phyloP scores from a whole-genome alignment of 2,113 vertebrate species.

The Symphodus melops region DNA sequence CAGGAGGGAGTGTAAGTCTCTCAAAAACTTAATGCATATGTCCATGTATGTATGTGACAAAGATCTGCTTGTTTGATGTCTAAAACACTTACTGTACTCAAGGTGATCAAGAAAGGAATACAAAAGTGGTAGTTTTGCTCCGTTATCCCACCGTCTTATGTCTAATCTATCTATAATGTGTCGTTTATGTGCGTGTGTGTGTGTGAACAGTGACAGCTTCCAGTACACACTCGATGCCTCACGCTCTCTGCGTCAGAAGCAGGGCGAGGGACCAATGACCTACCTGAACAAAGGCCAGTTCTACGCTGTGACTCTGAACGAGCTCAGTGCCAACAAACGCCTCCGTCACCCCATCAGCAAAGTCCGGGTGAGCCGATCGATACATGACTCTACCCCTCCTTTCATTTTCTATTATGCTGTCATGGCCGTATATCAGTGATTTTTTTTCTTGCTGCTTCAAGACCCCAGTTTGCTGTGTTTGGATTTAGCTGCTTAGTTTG shows the following conservation, averaged over 20 bases:
- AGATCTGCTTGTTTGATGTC: not conserved
- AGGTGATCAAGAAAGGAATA: not conserved
- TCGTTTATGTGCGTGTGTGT: conserved; percentile 2
- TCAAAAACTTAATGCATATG: not conserved
- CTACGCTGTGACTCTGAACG: conserved; percentile 94
- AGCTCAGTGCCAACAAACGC: conserved; percentile 94
- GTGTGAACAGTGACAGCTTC: conserved; percentile 88
- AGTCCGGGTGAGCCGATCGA: conserved; percentile 89
- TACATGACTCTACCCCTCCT: not conserved
- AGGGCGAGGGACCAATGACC: conserved; percentile 96
- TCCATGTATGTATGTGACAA: not conserved
- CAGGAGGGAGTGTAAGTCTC: conserved; percentile 89
- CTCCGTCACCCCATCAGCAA: conserved; percentile 98
- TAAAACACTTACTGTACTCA: not conserved
- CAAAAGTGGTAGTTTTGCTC: not conserved
- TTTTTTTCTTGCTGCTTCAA: too few relatives aligned
- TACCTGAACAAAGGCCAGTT: conserved; percentile 99
- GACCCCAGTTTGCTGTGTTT: too few relatives aligned
- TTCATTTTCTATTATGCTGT: too few relatives aligned
- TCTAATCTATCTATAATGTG: not conserved
- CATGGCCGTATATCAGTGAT: too few relatives aligned
- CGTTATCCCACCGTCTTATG: not conserved
- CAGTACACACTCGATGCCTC: conserved; percentile 94
- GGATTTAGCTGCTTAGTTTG: too few relatives aligned
- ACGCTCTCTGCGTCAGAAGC: conserved; percentile 95